These are phyloP conservation scores for Artemia sinica DNA, from an alignment of 2,888 invertebrate species.

Conservation along the genomic window DNA sequence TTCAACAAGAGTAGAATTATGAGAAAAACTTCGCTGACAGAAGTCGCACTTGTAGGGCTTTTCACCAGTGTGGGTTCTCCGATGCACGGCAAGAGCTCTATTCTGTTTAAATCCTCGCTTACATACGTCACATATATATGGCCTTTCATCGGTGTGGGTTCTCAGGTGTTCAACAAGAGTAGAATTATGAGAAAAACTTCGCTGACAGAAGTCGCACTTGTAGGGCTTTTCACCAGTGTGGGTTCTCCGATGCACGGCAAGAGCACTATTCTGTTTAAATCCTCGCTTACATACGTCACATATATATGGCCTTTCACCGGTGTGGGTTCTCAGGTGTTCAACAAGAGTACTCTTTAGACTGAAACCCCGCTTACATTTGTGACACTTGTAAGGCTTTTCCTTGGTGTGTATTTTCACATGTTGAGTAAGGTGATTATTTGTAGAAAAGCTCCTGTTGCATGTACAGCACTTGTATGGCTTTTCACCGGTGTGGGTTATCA, in stretches of 20 bases:
- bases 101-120: conserved; percentile 24
- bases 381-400: conserved; percentile 25
- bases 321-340: too few species aligned
- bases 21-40: not conserved
- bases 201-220: conserved; percentile 26
- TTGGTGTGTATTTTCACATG: conserved; percentile 22
- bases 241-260: not conserved
- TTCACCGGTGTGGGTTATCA: conserved; percentile 26
- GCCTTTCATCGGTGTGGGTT: conserved; percentile 24
- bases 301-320: too few species aligned
- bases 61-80: conserved; percentile 22
- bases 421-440: conserved; percentile 25
- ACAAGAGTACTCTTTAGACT: too few species aligned
- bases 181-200: conserved; percentile 25
- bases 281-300: too few species aligned
- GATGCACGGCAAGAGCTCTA: conserved; percentile 26
- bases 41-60: not conserved
- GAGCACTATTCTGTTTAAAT: conserved; percentile 22
- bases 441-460: conserved; percentile 24
- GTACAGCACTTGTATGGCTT: conserved; percentile 25
- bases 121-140: conserved; percentile 25
- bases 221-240: conserved; percentile 27
- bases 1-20: not conserved
- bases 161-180: conserved; percentile 25
- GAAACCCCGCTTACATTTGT: too few species aligned